These are phyloP conservation scores for Drosophila melanogaster DNA, from an alignment of 1,140 invertebrate species.

Conservation along the genomic window Release_6_plus_ISO1_MT NT_033777.3:14851501-14852000, in stretches of 20 bases:
- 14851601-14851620: constrained; percentile 1
- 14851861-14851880: background rate
- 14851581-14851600: background rate
- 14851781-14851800: constrained; percentile 2
- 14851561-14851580: constrained; percentile 1
- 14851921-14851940: too few relatives aligned
- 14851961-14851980: too few relatives aligned
- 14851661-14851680: background rate
- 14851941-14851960: too few relatives aligned
- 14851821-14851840: too few relatives aligned
- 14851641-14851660: background rate
- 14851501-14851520: constrained; percentile 26
- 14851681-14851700: background rate
- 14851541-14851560: constrained; percentile 1
- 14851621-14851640: constrained; percentile 1
- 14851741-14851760: background rate
- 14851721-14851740: too few relatives aligned
- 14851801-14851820: background rate
- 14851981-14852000: too few relatives aligned
- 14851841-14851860: background rate
- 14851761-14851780: background rate
- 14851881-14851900: background rate
- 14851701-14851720: background rate
- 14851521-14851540: constrained; percentile 3
- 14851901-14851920: too few relatives aligned